phyloP scores from a whole-genome alignment of 1,140 invertebrate species.

The Bacillus rossius region DNA sequence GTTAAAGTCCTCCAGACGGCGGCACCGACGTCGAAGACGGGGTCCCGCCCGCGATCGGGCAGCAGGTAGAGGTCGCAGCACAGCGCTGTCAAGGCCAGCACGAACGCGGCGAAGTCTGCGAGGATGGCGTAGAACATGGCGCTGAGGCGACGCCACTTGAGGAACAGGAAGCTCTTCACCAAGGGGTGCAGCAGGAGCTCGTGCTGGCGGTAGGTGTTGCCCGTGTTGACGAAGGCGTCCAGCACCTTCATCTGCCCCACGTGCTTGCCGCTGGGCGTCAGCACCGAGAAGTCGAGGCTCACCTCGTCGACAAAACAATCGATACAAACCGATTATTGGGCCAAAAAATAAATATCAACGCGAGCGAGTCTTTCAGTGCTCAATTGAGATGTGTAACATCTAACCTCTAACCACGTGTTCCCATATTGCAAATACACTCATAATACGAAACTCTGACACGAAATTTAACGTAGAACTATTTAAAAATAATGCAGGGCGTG shows the following conservation, averaged over 20 bases:
- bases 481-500: too few species aligned
- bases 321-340: too few species aligned
- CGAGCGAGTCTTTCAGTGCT: too few species aligned
- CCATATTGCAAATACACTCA: too few species aligned
- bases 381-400: too few species aligned
- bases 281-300: constrained; percentile 1
- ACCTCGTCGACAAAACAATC: too few species aligned
- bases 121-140: constrained; percentile 47
- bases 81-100: constrained; percentile 40
- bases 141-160: constrained; percentile 49
- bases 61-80: constrained; percentile 40
- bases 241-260: constrained; percentile 44
- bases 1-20: neutral
- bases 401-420: too few species aligned
- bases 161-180: constrained; percentile 47
- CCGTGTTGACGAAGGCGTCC: constrained; percentile 44
- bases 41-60: constrained; percentile 31
- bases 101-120: constrained; percentile 44
- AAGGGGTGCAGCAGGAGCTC: constrained; percentile 48
- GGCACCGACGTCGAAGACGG: neutral
- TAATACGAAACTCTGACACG: too few species aligned
- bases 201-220: constrained; percentile 42
- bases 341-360: too few species aligned
- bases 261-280: neutral
- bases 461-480: too few species aligned